Base-by-base conservation (phyloP, 2,797 vertebrate genomes). In the Sternotherus odoratus region DNA sequence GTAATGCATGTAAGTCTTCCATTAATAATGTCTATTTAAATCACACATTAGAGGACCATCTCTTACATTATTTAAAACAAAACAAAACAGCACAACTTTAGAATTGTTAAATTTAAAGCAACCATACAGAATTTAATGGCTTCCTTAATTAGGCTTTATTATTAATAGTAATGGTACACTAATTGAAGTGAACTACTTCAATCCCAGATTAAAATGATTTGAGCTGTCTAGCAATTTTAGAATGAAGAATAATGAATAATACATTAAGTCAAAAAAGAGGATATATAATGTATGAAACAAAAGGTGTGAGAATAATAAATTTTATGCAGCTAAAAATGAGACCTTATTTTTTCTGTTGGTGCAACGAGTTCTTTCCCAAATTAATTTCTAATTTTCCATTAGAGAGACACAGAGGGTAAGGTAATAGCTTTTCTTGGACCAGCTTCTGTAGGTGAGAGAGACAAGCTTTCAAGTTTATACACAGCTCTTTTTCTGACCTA, bases 261-360 rank as follows among this genome's bases (percentile, higher is more conserved):
- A 72, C 1, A 56, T 30, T 4, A 3, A 84, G 26, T 84, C 17
- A 81, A 21, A 78, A 23, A 85, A 30, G 6, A 53, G n/a, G 74
- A 19, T 72, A 2, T 54, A 17, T 56, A 81, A 4, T 39, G 46
- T 2, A 11, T 83, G 10, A 79, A 87, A 2, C 2, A 39, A 60
- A 90, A 82, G 3, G n/a, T 12, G 26, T 6, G 3, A 83, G 2
- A 77, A 93, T 53, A 82, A 36, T 60, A 79, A 85, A 46, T n/a
- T 57, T 16, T 53, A 15, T 79, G 2, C 81, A 36, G 1, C 39
- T 79, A 49, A 83, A 88, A 39, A 83, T 0, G 1, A 4, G 7
- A 1, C 43, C 1, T 57, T 0, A 49, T 75, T 54, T 69, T 43
- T 24, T 79, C 1, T 50, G 28, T 4, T 77, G 5, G 33, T 36